phyloP scores from a whole-genome alignment of 2,888 invertebrate species.

The Drosophila rubida region DNA sequence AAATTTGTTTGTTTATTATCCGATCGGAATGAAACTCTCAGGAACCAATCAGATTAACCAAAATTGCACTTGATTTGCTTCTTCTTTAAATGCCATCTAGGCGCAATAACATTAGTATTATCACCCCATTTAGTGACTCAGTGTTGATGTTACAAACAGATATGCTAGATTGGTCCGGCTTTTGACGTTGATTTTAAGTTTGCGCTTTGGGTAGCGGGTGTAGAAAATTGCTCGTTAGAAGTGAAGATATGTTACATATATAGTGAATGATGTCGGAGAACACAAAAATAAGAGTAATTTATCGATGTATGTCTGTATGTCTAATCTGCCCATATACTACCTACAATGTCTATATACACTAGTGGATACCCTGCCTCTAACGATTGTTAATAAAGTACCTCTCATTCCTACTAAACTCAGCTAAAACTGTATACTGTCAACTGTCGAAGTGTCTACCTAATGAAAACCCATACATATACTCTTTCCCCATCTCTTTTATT shows the following conservation, averaged over 20 bases:
- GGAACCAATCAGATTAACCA: background rate
- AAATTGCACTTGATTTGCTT: too few relatives aligned
- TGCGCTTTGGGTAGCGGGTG: background rate
- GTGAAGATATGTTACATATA: constrained; percentile 2
- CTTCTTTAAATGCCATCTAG: too few relatives aligned
- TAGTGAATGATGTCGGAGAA: constrained; percentile 21
- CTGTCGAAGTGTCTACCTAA: constrained; percentile 46
- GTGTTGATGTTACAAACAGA: too few relatives aligned
- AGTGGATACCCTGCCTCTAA: constrained; percentile 40
- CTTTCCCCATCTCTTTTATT: constrained; percentile 20
- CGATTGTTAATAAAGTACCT: constrained; percentile 55
- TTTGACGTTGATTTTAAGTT: background rate
- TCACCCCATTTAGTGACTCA: too few relatives aligned
- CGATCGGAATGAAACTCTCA: background rate
- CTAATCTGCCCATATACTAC: constrained; percentile 24
- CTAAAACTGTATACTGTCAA: constrained; percentile 13
- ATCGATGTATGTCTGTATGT: constrained; percentile 9
- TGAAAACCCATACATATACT: constrained; percentile 5
- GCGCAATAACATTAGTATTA: too few relatives aligned
- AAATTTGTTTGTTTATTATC: background rate
- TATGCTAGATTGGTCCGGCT: too few relatives aligned
- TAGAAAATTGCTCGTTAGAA: constrained; percentile 13
- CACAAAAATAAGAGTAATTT: constrained; percentile 18
- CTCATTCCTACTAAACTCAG: constrained; percentile 27
- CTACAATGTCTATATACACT: constrained; percentile 12